Evolutionary conservation across 2,888 invertebrate genomes (phyloP).

Genomic region (Sarcophaga rosellei): DNA sequence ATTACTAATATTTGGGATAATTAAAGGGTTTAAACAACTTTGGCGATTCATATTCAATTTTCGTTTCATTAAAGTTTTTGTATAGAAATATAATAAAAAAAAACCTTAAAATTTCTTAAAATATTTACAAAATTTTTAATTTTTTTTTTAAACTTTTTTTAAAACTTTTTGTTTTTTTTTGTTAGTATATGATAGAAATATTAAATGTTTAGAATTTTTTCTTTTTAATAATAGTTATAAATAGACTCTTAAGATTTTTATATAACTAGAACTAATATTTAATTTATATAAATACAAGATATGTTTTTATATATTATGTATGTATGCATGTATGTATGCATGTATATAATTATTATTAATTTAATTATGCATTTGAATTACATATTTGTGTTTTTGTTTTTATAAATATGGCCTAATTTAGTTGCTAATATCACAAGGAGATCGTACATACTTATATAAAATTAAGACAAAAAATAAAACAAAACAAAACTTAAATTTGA

Average conservation of each 20-base stretch:
- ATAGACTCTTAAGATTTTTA: constrained; percentile 55
- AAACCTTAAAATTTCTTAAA: constrained; percentile 31
- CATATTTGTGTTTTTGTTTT: constrained; percentile 22
- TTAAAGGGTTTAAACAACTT: constrained; percentile 66
- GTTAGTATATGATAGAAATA: background rate
- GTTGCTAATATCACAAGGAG: constrained; percentile 69
- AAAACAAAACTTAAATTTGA: constrained; percentile 37
- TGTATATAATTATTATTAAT: constrained; percentile 4
- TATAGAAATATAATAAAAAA: constrained; percentile 33
- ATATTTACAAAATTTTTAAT: constrained; percentile 58
- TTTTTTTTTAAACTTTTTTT: too few relatives aligned
- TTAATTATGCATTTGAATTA: background rate
- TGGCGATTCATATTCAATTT: constrained; percentile 57
- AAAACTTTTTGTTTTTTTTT: background rate
- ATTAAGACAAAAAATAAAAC: constrained; percentile 22
- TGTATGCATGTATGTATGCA: constrained; percentile 34
- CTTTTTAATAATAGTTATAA: constrained; percentile 44
- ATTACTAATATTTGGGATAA: constrained; percentile 68
- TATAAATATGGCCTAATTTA: constrained; percentile 66
- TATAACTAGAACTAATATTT: constrained; percentile 33
- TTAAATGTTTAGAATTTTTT: constrained; percentile 17
- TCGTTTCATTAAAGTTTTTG: constrained; percentile 23
- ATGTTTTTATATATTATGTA: constrained; percentile 48
- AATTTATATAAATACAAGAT: constrained; percentile 57
- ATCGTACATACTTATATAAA: constrained; percentile 50